A percentile compares a stretch with the other conserved stretches of the same genome.
phyloP scores from a whole-genome alignment of 2,888 invertebrate species.

The Drosophila percnosoma region DNA sequence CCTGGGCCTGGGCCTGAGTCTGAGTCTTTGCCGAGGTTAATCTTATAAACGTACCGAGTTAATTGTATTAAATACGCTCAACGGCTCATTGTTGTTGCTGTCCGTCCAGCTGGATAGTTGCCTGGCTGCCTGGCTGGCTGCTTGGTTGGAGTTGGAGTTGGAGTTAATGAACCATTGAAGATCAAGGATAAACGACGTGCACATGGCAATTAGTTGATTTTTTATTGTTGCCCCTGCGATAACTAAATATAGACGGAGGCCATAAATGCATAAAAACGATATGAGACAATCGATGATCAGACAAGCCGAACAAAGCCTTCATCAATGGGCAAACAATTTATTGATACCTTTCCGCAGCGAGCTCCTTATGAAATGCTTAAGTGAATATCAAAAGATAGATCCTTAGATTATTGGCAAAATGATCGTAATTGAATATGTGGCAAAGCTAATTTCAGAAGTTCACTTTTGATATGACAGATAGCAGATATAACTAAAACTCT shows the following conservation, averaged over 20 bases:
- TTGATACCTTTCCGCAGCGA: background rate
- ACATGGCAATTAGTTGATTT: slow-evolving; percentile 76
- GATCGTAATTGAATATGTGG: too few species aligned
- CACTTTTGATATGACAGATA: slow-evolving; percentile 33
- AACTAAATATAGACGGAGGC: slow-evolving; percentile 74
- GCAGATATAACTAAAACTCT: too few species aligned
- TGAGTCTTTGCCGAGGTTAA: slow-evolving; percentile 61
- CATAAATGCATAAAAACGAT: slow-evolving; percentile 43
- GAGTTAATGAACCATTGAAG: slow-evolving; percentile 82
- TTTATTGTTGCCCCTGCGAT: slow-evolving; percentile 62
- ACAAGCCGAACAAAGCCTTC: slow-evolving; percentile 22
- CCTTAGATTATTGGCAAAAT: background rate
- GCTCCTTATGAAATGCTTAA: background rate
- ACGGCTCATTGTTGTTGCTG: slow-evolving; percentile 55
- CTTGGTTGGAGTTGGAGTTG: slow-evolving; percentile 22
- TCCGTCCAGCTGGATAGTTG: slow-evolving; percentile 14
- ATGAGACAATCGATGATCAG: slow-evolving; percentile 13
- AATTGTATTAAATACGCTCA: slow-evolving; percentile 79
- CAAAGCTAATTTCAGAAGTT: slow-evolving; percentile 3
- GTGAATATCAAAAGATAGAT: background rate
- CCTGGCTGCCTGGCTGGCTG: slow-evolving; percentile 4
- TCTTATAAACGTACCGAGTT: slow-evolving; percentile 77
- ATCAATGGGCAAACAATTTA: slow-evolving; percentile 30
- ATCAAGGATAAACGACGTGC: slow-evolving; percentile 76
- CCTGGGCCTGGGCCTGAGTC: slow-evolving; percentile 4